Evolutionary conservation across 2,113 vertebrate genomes (phyloP), one percentile per base, ranked within the genome.

Genomic region (Pavo muticus): DNA sequence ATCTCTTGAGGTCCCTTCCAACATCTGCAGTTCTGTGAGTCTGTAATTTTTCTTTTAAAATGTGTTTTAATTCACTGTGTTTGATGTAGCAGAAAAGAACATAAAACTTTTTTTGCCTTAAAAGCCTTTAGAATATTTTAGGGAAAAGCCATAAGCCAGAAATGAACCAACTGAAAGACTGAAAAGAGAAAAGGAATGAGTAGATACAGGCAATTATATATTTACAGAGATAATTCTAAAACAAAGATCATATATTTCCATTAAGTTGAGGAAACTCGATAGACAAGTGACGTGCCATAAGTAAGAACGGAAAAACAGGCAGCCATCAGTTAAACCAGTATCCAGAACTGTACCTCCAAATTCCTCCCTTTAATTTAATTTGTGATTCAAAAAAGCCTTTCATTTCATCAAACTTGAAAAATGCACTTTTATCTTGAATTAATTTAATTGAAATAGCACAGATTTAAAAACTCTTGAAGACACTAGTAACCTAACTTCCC

Each of bases 311-410:
- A 84, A 65, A 52, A 83, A 56, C 13, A 42, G 35, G 2, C 14
- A 82, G 15, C 9, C 7, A 68, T 76, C 37, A 48, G n/a, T 45
- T 89, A 85, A 82, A 72, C 4, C 64, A 71, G 10, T 59, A 77
- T 67, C 32, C 56, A 87, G 32, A 83, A 80, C 14, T 60, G 9
- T 45, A 35, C 7, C 27, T 82, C 14, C 32, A n/a, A 5, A 63
- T 93, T 79, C 23, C 39, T 87, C 87, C 35, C 42, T 47, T 65
- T 59, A 65, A 85, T 94, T 92, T 80, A 47, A 80, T n/a, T 30
- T 44, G 20, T 65, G 48, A 70, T 32, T 85, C 14, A 63, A 56
- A 73, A 10, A 23, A 44, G 24, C 11, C 54, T 83, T 85, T 87
- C 37, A 45, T 87, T 32, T 47, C 27, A 54, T 76, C n/a, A 45